Evolutionary conservation across 2,888 invertebrate species (phyloP).

Genomic region (Itoplectis maculator): DNA sequence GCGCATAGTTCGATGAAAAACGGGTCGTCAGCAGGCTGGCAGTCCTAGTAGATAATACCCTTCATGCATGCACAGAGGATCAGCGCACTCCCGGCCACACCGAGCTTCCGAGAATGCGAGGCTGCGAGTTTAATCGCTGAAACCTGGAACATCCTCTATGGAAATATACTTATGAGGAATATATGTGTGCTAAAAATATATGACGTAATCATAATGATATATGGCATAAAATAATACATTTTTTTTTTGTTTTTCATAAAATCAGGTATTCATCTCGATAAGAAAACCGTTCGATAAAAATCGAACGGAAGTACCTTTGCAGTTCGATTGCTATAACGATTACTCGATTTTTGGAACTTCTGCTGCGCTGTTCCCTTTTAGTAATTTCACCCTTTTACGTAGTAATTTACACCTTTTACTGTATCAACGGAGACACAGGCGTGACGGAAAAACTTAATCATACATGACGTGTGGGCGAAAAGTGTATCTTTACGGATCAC

Average conservation of each 20-base stretch:
- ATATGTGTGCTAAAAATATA: too few relatives aligned
- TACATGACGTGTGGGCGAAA: slow-evolving; percentile 14
- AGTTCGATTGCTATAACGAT: too few relatives aligned
- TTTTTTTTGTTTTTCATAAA: too few relatives aligned
- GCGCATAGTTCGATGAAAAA: slow-evolving; percentile 12
- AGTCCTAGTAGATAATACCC: slow-evolving; percentile 10
- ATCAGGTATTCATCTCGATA: too few relatives aligned
- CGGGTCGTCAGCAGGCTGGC: neutral
- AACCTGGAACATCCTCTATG: neutral
- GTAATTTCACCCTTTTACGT: neutral
- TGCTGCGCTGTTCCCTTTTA: neutral
- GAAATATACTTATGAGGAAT: neutral
- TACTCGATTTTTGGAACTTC: neutral
- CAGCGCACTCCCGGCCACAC: neutral
- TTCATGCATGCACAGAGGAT: slow-evolving; percentile 15
- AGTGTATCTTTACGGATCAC: slow-evolving; percentile 43
- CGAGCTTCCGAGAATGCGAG: neutral
- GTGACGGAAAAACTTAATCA: slow-evolving; percentile 1
- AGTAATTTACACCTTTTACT: too few relatives aligned
- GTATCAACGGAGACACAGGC: neutral
- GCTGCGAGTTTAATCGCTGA: slow-evolving; percentile 25
- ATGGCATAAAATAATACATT: too few relatives aligned
- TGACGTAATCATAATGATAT: too few relatives aligned
- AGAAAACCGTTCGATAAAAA: too few relatives aligned
- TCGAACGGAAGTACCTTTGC: too few relatives aligned